phyloP scores from a whole-genome alignment of 2,113 vertebrate species.

The Sturnira hondurensis region DNA sequence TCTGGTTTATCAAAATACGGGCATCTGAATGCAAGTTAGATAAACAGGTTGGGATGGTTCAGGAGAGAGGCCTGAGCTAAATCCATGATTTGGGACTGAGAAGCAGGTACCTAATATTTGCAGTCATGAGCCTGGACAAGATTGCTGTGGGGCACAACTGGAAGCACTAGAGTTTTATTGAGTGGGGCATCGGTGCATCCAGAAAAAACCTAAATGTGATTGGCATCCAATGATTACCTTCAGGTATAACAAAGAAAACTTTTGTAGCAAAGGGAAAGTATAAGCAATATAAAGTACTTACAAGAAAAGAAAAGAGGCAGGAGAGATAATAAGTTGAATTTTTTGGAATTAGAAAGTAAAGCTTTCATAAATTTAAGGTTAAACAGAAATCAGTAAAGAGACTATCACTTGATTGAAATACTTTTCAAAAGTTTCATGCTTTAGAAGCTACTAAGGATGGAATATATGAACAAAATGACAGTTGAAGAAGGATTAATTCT shows the following conservation, averaged over 20 bases:
- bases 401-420: not conserved
- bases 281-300: not conserved
- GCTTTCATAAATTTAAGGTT: not conserved
- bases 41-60: not conserved
- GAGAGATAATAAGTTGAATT: not conserved
- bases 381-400: not conserved
- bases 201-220: not conserved
- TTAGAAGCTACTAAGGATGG: not conserved
- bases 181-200: not conserved
- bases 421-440: not conserved
- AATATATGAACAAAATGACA: not conserved
- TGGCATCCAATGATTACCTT: not conserved
- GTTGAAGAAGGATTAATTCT: not conserved
- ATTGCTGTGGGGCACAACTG: not conserved
- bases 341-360: not conserved
- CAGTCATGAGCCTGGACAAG: not conserved
- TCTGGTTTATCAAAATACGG: not conserved
- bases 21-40: not conserved
- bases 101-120: not conserved
- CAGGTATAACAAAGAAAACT: not conserved
- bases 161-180: not conserved
- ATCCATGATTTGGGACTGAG: not conserved
- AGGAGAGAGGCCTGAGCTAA: not conserved
- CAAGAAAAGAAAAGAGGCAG: not conserved
- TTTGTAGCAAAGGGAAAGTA: not conserved